Evolutionary conservation across 35 echinoderm and acorn worm genomes (phyloP).

Genomic region (Amphiura filiformis): DNA sequence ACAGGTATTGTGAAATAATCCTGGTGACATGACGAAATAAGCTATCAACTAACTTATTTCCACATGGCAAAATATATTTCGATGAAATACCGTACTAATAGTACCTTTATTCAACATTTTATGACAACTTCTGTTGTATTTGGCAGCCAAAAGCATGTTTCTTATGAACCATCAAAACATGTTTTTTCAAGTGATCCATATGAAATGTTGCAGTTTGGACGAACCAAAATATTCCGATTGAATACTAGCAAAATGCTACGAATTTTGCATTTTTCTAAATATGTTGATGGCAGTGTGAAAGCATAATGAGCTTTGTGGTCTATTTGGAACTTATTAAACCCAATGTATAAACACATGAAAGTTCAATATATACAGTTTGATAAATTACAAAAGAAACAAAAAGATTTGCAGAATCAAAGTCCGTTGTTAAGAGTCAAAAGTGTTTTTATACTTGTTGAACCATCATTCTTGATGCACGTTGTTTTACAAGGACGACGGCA

Average conservation of each 20-base stretch:
- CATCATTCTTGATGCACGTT: background rate
- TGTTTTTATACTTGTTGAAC: background rate
- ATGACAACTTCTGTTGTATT: background rate
- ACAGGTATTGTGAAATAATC: background rate
- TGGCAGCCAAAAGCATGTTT: background rate
- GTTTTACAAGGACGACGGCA: background rate
- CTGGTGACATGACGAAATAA: background rate
- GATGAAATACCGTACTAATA: background rate
- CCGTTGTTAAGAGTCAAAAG: background rate
- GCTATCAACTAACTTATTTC: background rate
- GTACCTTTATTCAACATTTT: background rate
- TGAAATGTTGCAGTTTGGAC: background rate
- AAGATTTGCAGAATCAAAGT: background rate
- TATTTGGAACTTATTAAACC: background rate
- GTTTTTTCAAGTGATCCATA: background rate
- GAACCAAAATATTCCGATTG: background rate
- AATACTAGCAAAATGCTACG: background rate
- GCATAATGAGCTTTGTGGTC: background rate
- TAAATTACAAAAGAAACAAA: background rate
- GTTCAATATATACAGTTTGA: background rate
- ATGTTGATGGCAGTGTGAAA: no score
- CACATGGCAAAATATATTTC: background rate
- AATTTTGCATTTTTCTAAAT: background rate
- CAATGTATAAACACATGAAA: background rate
- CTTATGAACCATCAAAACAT: background rate